Evolutionary conservation across 1,140 invertebrate genomes (phyloP), one percentile per base, ranked within the genome.

Genomic region (Zaprionus davidi): DNA sequence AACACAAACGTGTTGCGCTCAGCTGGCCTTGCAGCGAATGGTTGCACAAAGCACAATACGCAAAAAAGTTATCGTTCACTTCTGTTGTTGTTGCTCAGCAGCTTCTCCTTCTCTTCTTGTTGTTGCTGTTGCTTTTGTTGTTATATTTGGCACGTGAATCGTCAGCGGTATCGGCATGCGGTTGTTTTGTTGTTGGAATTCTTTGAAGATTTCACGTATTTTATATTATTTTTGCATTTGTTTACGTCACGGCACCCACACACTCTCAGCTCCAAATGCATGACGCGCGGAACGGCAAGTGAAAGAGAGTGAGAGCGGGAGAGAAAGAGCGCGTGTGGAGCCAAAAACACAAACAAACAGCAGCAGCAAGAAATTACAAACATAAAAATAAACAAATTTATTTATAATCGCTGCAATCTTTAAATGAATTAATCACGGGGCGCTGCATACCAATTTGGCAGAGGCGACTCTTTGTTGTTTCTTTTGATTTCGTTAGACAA

Each of bases 1-100:
- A 77, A 83, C 80, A 88, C 83, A 86, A 86, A 86, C 83, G 83
- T 86, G 83, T 86, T 86, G 83, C 83, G 83, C 83, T 83, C 83
- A 86, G 83, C 83, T 86, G 82, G 82, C 81, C 62, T 71, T 72
- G 68, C 60, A 79, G 80, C 79, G 80, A 86, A 86, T 87, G 70
- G 73, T 59, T 59, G 77, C 83, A 69, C 84, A 86, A 88, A 86
- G 71, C 84, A 78, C 70, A 86, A 65, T 67, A 70, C 28, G 24
- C 60, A 53, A 67, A 65, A 71, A 67, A 71, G 64, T 79, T 62
- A 80, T 65, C 57, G 73, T 63, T 66, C 51, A 76, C 53, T 75
- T 63, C 36, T 60, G 49, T 64, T 63, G 24, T 63, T 49, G 53
- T 13, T 55, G 22, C 13, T 46, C 9, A 11, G 17, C 46, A 20